Base-by-base conservation (phyloP, 2,888 invertebrate genomes). In the Deroplatys truncata region DNA sequence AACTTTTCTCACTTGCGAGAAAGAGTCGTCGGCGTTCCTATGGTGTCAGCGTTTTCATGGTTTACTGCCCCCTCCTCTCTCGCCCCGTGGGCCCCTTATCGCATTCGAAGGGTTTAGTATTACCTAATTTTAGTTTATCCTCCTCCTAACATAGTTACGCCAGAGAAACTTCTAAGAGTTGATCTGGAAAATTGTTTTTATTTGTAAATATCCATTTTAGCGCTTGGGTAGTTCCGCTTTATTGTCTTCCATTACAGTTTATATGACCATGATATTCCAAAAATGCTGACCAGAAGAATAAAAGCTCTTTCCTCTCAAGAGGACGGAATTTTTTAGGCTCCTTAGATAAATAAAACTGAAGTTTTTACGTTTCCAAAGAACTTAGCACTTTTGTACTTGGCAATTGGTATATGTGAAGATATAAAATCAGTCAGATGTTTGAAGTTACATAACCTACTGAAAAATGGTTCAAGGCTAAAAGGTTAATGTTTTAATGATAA, bases 131-230 rank as follows among this genome's bases (percentile, higher is more conserved):
- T 35, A 87, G 82, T 82, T 72, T 86, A 86, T 72, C 56, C 82
- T 86, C n/a, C 86, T 72, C 20, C 87, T 87, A 87, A 87, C 87
- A 82, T 43, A 83, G 87, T 87, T 87, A 87, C 31, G 83, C 35
- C 82, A 8, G 25, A 82, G 8, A 86, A 82, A 72, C 20, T 86
- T 82, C 20, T 72, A 29, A 28, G 29, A 86, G 31, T 28, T 82
- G 29, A 43, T 28, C 82, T 25, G 72, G 28, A 82, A 86, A 31
- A 31, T 86, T 86, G 16, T 86, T 72, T 35, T 72, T 72, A 72
- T 72, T 72, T 72, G 56, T 72, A 72, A 72, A 72, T 72, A 72
- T 72, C 20, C 56, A 72, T 72, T 72, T 72, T 72, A 72, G 56
- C 56, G 4, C 56, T 16, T 20, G 56, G 25, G 56, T 25, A 72